Percentiles rank a stretch among this genome's conserved stretches.
Conservation (phyloP, 2,888 invertebrate species). For the Drosophila rubida region DNA sequence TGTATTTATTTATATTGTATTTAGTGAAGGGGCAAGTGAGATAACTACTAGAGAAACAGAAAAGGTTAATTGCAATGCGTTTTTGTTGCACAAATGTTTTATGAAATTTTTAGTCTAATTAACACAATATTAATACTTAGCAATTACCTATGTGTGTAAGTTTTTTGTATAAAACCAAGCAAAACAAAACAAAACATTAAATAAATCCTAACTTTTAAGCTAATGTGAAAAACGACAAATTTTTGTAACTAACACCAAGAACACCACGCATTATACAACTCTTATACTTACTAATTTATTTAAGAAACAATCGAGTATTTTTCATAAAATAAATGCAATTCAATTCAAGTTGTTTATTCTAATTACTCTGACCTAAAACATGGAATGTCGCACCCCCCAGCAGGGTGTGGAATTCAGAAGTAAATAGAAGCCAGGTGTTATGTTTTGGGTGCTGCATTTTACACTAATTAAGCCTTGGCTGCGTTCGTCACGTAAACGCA, state of each 20-base stretch:
- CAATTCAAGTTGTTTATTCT: conserved; percentile 28
- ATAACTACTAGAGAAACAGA: neutral
- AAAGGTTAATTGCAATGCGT: conserved; percentile 70
- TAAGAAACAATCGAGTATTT: conserved; percentile 72
- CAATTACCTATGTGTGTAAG: conserved; percentile 62
- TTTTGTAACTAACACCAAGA: conserved; percentile 82
- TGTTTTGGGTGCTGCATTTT: conserved; percentile 34
- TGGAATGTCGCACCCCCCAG: neutral
- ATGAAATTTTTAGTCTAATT: conserved; percentile 73
- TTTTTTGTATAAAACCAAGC: conserved; percentile 62
- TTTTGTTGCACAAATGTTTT: conserved; percentile 81
- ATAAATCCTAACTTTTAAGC: conserved; percentile 49
- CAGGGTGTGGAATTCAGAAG: conserved; percentile 5
- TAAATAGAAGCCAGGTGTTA: conserved; percentile 64
- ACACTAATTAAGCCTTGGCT: conserved; percentile 56
- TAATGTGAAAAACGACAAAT: conserved; percentile 51
- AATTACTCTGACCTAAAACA: neutral
- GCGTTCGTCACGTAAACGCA: conserved; percentile 60
- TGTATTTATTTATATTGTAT: conserved; percentile 68
- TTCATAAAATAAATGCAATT: conserved; percentile 76
- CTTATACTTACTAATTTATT: conserved; percentile 73
- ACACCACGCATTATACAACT: conserved; percentile 52
- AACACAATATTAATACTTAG: conserved; percentile 68
- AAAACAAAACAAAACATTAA: conserved; percentile 24
- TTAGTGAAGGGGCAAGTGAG: conserved; percentile 40